Evolutionary conservation across 35 echinoderm and acorn worm species (phyloP), one percentile per base, ranked within the genome.

Genomic region (Lytechinus pictus): DNA sequence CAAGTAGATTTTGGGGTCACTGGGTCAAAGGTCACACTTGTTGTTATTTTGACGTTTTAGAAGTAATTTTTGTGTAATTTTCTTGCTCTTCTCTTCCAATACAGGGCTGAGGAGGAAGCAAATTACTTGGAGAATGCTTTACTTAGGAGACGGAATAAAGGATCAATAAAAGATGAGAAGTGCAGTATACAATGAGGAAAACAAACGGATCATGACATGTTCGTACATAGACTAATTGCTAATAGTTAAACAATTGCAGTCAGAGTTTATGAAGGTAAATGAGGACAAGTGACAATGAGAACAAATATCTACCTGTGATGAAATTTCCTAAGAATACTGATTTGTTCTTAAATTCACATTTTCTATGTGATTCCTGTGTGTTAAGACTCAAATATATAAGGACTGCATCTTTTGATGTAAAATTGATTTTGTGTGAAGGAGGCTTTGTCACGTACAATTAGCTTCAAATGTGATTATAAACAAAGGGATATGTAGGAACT

Each of bases 61-160:
- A 44, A 44, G 33, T 44, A 44, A 44, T 2, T 0, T 44, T 0
- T 44, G 33, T 44, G 0, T 44, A 44, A 44, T 44, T 1, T 44
- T 44, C 33, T 44, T 44, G 33, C 33, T 44, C 33, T 44, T 58
- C 86, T 94, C 51, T 79, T 27, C 29, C 55, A 52, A 54, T 52
- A 56, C 86, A 96, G 96, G 88, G 96, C 96, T 10, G 96, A 96
- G 87, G 96, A 96, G 54, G 96, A 96, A 54, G 94, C 94, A 55
- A 94, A 96, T 95, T 96, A 96, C 19, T 52, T 96, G 54, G 96
- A 96, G 53, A 96, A 95, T 56, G 94, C 87, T 10, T 44, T 96
- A 27, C 27, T 89, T 58, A 95, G 94, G 56, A 89, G 96, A 55
- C 86, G 94, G 19, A 61, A 95, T 11, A 96, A 95, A 86, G 52